phyloP scores from a whole-genome alignment of 2,113 vertebrate genomes.

The Prochilodus magdalenae region DNA sequence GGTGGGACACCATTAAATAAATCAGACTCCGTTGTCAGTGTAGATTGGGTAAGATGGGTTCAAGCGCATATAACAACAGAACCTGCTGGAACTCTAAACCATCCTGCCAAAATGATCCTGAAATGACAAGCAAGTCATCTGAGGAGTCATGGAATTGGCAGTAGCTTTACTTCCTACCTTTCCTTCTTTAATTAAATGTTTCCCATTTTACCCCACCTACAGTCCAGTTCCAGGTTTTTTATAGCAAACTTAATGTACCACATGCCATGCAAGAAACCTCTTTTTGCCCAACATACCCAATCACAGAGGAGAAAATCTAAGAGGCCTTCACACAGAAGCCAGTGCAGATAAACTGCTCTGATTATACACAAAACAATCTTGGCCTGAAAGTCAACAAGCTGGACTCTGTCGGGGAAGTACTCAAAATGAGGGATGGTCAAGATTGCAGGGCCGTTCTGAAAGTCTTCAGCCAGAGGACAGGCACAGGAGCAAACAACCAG shows the following conservation, averaged over 20 bases:
- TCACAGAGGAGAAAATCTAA: constrained; percentile 57
- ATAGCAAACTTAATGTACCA: constrained; percentile 66
- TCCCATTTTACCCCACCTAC: constrained; percentile 79
- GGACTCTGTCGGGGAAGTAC: constrained; percentile 58
- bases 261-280: constrained; percentile 79
- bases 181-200: not conserved
- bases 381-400: constrained; percentile 58
- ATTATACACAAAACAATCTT: constrained; percentile 58
- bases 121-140: not conserved
- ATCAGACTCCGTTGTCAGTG: constrained; percentile 51
- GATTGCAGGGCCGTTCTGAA: constrained; percentile 59
- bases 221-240: constrained; percentile 52
- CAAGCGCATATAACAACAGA: constrained; percentile 42
- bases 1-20: not conserved
- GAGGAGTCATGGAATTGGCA: not conserved
- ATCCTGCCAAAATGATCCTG: not conserved
- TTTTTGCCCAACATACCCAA: constrained; percentile 75
- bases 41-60: constrained; percentile 80
- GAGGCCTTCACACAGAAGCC: constrained; percentile 29
- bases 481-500: constrained; percentile 28
- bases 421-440: constrained; percentile 64
- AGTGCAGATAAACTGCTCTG: constrained; percentile 36
- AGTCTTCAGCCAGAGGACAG: constrained; percentile 28
- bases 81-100: not conserved
- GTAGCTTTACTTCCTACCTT: not conserved